phyloP scores from a whole-genome alignment of 2,797 vertebrate species.

The Malacoraja senta region DNA sequence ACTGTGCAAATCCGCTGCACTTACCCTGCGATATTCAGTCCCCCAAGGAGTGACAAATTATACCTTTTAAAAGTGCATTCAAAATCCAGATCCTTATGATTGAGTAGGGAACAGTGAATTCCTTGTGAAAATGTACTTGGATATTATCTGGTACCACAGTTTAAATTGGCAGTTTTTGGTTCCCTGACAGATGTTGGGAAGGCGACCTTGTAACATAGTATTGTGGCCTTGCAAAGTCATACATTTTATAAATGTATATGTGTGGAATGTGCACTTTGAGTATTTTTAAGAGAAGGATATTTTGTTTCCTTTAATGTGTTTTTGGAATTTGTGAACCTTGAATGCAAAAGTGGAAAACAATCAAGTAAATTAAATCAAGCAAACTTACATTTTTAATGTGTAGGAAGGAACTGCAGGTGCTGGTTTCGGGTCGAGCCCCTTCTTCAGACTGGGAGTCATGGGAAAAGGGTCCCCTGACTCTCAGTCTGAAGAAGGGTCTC shows the following conservation, averaged over 20 bases:
- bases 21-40: not conserved
- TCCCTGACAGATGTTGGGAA: not conserved
- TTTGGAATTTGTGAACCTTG: not conserved
- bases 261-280: not conserved
- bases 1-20: not conserved
- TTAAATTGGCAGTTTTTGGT: not conserved
- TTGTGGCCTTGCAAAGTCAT: not conserved
- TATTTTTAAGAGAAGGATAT: not conserved
- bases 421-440: too few relatives aligned
- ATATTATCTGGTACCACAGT: not conserved
- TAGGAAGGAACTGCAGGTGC: not conserved
- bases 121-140: not conserved
- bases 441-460: too few relatives aligned
- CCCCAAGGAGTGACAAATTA: not conserved
- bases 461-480: too few relatives aligned
- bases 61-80: conserved; percentile 13
- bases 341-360: conserved; percentile 1
- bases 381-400: not conserved
- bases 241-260: not conserved
- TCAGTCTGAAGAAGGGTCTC: too few relatives aligned
- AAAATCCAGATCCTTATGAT: not conserved
- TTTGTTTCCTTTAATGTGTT: not conserved
- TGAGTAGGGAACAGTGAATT: not conserved
- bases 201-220: not conserved
- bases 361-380: not conserved